Conservation (phyloP, 2,797 vertebrate genomes). For the Pteropus rufus region DNA sequence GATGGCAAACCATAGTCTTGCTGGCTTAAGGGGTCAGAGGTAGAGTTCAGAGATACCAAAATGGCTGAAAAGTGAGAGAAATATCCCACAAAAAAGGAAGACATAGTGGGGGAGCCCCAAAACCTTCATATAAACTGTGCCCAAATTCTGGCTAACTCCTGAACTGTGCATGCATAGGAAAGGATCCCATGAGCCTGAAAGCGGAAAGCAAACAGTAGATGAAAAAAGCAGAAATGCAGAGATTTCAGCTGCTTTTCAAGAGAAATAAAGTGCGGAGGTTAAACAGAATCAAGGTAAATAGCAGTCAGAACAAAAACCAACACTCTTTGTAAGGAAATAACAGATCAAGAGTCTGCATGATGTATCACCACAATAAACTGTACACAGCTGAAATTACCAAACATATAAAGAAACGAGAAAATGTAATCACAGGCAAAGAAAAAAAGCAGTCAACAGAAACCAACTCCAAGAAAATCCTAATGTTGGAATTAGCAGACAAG, state of each 20-base stretch:
- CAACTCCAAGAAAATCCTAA: slow-evolving; percentile 2
- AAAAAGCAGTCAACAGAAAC: not conserved
- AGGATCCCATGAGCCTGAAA: not conserved
- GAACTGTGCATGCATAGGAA: not conserved
- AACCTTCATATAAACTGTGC: not conserved
- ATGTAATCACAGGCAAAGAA: not conserved
- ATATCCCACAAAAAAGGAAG: not conserved
- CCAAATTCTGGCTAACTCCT: not conserved
- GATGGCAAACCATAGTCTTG: not conserved
- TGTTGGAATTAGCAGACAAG: not conserved
- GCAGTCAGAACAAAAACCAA: not conserved
- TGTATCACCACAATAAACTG: not conserved
- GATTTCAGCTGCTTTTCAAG: not conserved
- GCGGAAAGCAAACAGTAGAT: not conserved
- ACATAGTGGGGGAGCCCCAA: not conserved
- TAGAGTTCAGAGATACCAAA: not conserved
- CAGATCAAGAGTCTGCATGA: not conserved
- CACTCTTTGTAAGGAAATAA: not conserved
- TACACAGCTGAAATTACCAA: not conserved
- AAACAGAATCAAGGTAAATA: not conserved
- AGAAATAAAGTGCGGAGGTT: not conserved
- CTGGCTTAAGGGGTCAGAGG: not conserved
- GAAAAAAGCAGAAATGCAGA: not conserved
- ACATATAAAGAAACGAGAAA: not conserved
- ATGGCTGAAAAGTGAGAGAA: not conserved